phyloP scores from a whole-genome alignment of 2,113 vertebrate genomes.

The Callochromis pleurospilus region DNA sequence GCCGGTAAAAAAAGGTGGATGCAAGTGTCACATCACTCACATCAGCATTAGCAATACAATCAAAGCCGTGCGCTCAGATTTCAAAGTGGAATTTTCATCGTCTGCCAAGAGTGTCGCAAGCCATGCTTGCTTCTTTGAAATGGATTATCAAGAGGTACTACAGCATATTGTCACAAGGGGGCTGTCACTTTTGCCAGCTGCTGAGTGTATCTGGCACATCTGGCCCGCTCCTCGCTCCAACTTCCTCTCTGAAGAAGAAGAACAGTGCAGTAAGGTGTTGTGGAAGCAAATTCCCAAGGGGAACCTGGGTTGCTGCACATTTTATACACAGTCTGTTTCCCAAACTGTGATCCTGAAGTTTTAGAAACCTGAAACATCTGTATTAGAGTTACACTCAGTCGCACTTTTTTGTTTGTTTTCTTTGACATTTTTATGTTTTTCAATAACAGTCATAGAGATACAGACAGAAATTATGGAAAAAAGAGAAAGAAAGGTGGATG shows the following conservation, averaged over 20 bases:
- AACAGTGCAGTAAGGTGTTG: background rate
- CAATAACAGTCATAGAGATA: background rate
- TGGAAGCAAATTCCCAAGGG: background rate
- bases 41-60: constrained; percentile 18
- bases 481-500: background rate
- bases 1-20: background rate
- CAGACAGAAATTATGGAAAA: background rate
- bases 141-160: constrained; percentile 9
- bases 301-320: background rate
- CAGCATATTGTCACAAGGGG: constrained; percentile 12
- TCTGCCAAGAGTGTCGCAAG: constrained; percentile 19
- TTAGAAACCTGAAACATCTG: background rate
- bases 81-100: constrained; percentile 20
- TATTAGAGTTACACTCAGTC: background rate
- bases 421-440: background rate
- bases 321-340: background rate
- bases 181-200: constrained; percentile 39
- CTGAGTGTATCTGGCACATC: constrained; percentile 31
- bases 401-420: background rate
- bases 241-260: constrained; percentile 1
- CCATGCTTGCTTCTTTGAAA: constrained; percentile 23
- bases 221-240: constrained; percentile 23
- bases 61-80: background rate
- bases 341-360: background rate
- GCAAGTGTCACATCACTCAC: background rate